phyloP scores from a whole-genome alignment of 2,113 vertebrate genomes.

The Cheilinus undulatus region DNA sequence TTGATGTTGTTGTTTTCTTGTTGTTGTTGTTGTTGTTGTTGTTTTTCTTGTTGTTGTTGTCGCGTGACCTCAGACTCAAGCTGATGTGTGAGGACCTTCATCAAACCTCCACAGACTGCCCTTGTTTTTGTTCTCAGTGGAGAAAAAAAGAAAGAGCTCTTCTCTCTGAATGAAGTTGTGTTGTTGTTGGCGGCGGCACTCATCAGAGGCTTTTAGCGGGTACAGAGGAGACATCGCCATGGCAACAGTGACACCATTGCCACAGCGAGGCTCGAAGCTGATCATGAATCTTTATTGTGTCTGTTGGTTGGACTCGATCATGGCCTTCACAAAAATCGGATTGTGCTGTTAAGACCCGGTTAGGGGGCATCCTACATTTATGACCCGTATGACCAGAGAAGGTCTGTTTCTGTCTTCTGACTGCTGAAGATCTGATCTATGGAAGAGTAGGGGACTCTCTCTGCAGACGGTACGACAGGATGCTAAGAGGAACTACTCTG shows the following conservation, averaged over 20 bases:
- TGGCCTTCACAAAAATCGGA: too few relatives aligned
- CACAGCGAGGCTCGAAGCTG: background rate
- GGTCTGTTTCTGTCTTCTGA: too few relatives aligned
- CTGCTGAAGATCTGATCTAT: too few relatives aligned
- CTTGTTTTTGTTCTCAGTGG: background rate
- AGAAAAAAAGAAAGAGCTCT: background rate
- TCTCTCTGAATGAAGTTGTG: constrained; percentile 10
- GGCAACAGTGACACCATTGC: constrained; percentile 26
- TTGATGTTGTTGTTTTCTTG: background rate
- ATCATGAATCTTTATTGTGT: background rate
- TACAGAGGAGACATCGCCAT: constrained; percentile 25
- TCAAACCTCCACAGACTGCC: background rate
- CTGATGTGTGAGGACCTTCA: constrained; percentile 17
- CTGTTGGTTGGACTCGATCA: background rate
- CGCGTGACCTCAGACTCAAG: background rate
- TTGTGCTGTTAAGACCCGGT: too few relatives aligned
- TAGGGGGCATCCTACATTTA: too few relatives aligned
- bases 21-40: background rate
- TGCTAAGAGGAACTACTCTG: too few relatives aligned
- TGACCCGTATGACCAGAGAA: too few relatives aligned
- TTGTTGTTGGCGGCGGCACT: constrained; percentile 23
- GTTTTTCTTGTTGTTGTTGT: too few relatives aligned
- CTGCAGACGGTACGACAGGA: too few relatives aligned
- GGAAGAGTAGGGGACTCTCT: too few relatives aligned
- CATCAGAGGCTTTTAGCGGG: constrained; percentile 8